Evolutionary conservation across 2,888 invertebrate species (phyloP), one percentile per base, ranked within the genome.

Genomic region (Andrena bucephala): DNA sequence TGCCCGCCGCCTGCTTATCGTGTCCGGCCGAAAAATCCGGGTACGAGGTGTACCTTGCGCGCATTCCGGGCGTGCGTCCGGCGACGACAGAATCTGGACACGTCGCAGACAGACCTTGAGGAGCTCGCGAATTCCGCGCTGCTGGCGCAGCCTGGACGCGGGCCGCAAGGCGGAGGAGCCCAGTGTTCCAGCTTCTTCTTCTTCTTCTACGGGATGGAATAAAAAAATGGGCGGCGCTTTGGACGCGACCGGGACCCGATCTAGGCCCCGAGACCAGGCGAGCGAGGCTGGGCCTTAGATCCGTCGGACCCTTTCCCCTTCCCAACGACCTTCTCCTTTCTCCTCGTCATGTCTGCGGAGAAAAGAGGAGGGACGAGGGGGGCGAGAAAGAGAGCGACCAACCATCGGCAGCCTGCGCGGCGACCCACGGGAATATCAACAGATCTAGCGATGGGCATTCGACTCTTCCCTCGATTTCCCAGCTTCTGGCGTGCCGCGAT

Each of bases 151-250:
- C 27, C 52, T 13, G 42, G 42, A 42, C 52, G 52, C 6, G 31
- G 31, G 16, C 31, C 60, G 7, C 62, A 6, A 13, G 60, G 24
- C 48, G 72, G 48, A 6, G 71, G 75, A 74, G 62, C 72, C 82
- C 86, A 78, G 71, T 62, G 67, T 36, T 65, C 52, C 67, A 59
- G 69, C 68, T 81, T 86, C 84, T 80, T 73, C 78, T 69, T 54
- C 71, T 83, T 86, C 84, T 84, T 77, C 78, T 69, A 62, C 76
- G 67, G 84, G 87, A 80, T 81, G 89, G 90, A 90, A 90, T 90
- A 92, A 93, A 93, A 93, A 93, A 93, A 93, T 93, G 93, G 93
- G 93, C 93, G 93, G 93, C 90, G 92, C 93, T 87, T 93, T 93
- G 92, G 91, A 93, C 90, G 89, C 91, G 86, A 87, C 88, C 42